A percentile compares a stretch with the other conserved stretches of the same genome.
Evolutionary conservation across 2,113 vertebrate species (phyloP).

Genomic region (Rattus rattus): DNA sequence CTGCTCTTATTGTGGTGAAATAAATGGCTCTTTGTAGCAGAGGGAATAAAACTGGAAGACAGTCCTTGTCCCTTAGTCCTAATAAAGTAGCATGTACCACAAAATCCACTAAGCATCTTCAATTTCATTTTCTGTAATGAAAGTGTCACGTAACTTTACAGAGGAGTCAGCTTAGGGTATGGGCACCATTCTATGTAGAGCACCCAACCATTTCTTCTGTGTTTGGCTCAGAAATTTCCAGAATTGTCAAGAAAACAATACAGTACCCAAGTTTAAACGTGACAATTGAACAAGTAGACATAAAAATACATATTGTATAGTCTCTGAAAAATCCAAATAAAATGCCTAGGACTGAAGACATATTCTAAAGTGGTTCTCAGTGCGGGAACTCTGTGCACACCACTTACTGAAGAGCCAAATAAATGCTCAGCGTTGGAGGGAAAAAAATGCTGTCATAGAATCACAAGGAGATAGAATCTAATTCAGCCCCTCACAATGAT

Average conservation of each 20-base stretch:
- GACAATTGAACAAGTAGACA: neutral
- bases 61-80: neutral
- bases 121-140: neutral
- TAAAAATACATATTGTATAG: neutral
- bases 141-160: neutral
- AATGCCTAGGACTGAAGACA: neutral
- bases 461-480: neutral
- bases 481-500: neutral
- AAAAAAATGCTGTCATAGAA: neutral
- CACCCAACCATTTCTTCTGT: neutral
- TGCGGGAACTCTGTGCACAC: neutral
- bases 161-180: neutral
- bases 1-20: neutral
- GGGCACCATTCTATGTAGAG: neutral
- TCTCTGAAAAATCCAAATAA: neutral
- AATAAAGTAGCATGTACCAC: neutral
- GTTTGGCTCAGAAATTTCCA: neutral
- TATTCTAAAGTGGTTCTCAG: neutral
- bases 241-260: neutral
- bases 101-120: neutral
- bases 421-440: neutral
- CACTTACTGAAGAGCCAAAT: neutral
- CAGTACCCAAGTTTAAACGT: neutral
- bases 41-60: neutral
- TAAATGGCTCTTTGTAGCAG: neutral